Conservation (phyloP, 2,113 vertebrate genomes). For the Actenoides lindsayi region DNA sequence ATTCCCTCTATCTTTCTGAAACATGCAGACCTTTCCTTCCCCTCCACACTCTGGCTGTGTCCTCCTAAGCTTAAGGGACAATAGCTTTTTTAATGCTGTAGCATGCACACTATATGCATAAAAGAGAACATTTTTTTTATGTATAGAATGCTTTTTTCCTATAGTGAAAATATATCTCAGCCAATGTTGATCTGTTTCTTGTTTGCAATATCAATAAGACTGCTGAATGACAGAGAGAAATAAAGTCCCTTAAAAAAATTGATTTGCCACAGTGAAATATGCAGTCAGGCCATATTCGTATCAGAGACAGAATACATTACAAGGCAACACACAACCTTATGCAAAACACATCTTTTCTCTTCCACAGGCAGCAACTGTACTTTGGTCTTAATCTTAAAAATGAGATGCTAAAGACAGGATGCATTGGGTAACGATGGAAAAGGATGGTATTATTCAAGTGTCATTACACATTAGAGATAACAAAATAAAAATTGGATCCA, state of each 20-base stretch:
- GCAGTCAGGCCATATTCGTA: not conserved
- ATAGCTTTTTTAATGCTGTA: not conserved
- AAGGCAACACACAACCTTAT: not conserved
- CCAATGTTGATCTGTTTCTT: not conserved
- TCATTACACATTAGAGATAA: not conserved
- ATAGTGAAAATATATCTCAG: not conserved
- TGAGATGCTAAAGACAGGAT: not conserved
- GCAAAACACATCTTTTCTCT: not conserved
- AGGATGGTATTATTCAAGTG: not conserved
- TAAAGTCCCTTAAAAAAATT: not conserved
- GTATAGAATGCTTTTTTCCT: not conserved
- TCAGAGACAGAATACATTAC: not conserved
- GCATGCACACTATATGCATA: not conserved
- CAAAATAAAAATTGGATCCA: not conserved
- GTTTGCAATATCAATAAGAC: not conserved
- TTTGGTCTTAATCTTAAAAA: conserved; percentile 17
- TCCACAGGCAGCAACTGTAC: not conserved
- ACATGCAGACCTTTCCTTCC: not conserved
- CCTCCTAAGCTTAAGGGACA: not conserved
- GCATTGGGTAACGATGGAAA: not conserved
- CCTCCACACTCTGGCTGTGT: not conserved
- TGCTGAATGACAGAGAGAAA: not conserved
- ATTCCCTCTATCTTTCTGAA: not conserved
- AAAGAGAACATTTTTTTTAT: not conserved
- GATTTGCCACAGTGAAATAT: not conserved